phyloP scores from a whole-genome alignment of 30 jellyfish, hydroid and myxozoan species.

The Nemopilema nomurai region DNA sequence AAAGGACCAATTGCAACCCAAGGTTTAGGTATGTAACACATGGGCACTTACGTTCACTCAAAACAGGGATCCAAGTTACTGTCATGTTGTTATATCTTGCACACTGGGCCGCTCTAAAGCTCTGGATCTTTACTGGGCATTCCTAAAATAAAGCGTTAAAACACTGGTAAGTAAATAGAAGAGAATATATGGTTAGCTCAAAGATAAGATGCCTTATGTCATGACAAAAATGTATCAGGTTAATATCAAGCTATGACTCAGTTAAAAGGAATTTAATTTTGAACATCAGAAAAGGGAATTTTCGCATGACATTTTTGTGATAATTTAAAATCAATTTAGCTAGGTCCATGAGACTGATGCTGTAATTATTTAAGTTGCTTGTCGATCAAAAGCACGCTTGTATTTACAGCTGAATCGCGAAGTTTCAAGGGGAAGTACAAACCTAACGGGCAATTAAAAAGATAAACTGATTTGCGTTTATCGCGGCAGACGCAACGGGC shows the following conservation, averaged over 20 bases:
- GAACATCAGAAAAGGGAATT: too few relatives aligned
- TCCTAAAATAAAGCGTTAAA: conserved; percentile 30
- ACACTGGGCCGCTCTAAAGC: conserved; percentile 81
- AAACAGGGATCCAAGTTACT: conserved; percentile 80
- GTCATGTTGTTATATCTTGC: conserved; percentile 77
- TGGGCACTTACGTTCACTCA: conserved; percentile 77
- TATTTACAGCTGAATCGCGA: background rate
- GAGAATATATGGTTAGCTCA: background rate
- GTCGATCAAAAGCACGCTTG: too few relatives aligned
- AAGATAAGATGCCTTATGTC: background rate
- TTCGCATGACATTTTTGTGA: too few relatives aligned
- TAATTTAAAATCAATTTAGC: too few relatives aligned
- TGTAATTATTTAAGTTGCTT: too few relatives aligned
- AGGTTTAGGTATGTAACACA: too few relatives aligned
- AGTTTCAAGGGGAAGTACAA: background rate
- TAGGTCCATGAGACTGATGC: too few relatives aligned
- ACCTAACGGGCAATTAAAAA: background rate
- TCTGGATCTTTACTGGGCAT: conserved; percentile 60
- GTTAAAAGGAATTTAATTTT: too few relatives aligned
- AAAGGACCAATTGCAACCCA: too few relatives aligned
- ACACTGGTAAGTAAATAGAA: conserved; percentile 4
- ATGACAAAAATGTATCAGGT: too few relatives aligned
- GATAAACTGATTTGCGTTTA: background rate
- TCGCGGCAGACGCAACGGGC: background rate
- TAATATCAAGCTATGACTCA: too few relatives aligned